These are phyloP conservation scores for Parazoanthus atlanticus DNA, from an alignment of 92 coral and sea anemone species.

Conservation along the genomic window DNA sequence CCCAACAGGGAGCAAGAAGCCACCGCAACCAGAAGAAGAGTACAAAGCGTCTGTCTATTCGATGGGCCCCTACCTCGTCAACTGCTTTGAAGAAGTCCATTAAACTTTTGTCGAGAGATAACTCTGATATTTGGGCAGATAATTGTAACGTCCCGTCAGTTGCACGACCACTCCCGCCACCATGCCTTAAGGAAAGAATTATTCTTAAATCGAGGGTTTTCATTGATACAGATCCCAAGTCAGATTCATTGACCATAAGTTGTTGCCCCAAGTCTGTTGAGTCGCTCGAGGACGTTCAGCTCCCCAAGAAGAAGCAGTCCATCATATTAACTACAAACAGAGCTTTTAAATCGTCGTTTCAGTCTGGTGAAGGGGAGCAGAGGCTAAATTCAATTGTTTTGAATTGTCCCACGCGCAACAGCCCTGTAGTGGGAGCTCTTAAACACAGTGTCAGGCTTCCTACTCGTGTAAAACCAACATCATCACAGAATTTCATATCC, in stretches of 20 bases:
- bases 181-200: slow-evolving; percentile 33
- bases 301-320: not conserved
- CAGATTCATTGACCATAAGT: not conserved
- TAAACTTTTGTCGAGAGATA: slow-evolving; percentile 1
- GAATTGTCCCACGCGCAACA: not conserved
- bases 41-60: not conserved
- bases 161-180: not conserved
- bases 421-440: not conserved
- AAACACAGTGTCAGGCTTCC: slow-evolving; percentile 6
- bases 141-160: not conserved
- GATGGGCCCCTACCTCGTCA: slow-evolving; percentile 7
- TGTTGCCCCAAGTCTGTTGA: slow-evolving; percentile 8
- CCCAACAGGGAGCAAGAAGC: not conserved
- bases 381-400: not conserved
- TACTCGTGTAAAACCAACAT: not conserved
- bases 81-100: slow-evolving; percentile 9
- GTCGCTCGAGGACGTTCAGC: not conserved
- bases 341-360: not conserved
- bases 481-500: not conserved
- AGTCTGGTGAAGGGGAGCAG: not conserved
- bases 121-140: not conserved
- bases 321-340: not conserved
- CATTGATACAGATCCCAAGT: not conserved
- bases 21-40: not conserved
- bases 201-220: slow-evolving; percentile 10